A percentile compares a stretch with the other conserved stretches of the same genome.
These are phyloP conservation scores for Alectura lathami DNA, from an alignment of 2,113 vertebrate genomes.

Conservation along the genomic window DNA sequence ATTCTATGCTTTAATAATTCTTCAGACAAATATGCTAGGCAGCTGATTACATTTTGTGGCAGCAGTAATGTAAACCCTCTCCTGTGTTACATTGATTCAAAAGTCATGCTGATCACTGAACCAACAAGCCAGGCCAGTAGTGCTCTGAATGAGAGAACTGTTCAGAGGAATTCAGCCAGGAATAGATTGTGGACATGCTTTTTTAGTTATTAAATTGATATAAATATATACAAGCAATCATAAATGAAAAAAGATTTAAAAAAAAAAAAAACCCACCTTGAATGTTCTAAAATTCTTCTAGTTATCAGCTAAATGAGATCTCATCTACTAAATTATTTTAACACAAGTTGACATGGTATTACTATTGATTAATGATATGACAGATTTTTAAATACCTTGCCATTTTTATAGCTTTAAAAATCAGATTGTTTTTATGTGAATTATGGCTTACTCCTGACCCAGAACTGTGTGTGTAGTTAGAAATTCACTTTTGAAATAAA, in stretches of 20 bases:
- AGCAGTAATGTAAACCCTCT: constrained; percentile 18
- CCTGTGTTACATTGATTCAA: constrained; percentile 7
- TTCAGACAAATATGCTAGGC: constrained; percentile 36
- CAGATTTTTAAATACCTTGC: constrained; percentile 7
- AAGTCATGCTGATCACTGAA: constrained; percentile 24
- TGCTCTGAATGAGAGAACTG: neutral
- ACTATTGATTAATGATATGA: neutral
- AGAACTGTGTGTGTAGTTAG: neutral
- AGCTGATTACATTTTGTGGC: constrained; percentile 43
- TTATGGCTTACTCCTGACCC: neutral
- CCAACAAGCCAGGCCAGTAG: neutral
- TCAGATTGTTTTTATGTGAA: neutral
- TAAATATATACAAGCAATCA: neutral
- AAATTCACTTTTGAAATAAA: neutral
- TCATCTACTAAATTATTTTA: neutral
- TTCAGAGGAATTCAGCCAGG: constrained; percentile 29
- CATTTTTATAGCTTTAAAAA: constrained; percentile 12
- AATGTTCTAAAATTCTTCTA: neutral
- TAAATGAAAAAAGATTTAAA: neutral
- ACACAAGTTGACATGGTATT: neutral
- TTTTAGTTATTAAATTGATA: constrained; percentile 30
- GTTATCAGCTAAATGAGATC: neutral
- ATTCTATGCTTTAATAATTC: constrained; percentile 59
- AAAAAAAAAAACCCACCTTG: neutral
- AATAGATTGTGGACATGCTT: constrained; percentile 5